Base-by-base conservation (phyloP, 2,113 vertebrate genomes). In the Aspidoscelis tigris region DNA sequence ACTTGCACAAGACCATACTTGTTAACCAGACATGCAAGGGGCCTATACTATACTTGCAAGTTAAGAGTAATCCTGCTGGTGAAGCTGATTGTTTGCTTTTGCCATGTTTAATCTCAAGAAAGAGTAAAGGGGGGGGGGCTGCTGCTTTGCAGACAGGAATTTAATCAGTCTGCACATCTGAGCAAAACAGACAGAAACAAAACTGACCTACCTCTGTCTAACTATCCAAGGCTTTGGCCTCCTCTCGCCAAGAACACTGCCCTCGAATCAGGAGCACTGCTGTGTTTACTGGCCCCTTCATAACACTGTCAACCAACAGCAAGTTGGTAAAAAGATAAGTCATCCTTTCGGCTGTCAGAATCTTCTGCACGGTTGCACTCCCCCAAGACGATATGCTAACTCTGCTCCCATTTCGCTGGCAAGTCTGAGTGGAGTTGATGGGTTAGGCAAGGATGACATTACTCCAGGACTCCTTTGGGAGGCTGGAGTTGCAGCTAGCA, bases 321-420 rank as follows among this genome's bases (percentile, higher is more conserved):
- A 90, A 92, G 81, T 77, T 91, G 90, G 88, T 90, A 91, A 91
- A 87, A 84, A 92, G 90, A 93, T 88, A 91, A 86, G 89, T 90
- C 89, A 87, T 92, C 90, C 89, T 86, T 77, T 82, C 85, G 87
- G 89, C 94, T 93, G 93, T 95, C 93, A 94, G 92, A 90, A 91
- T 92, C 93, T 94, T 95, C 95, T 88, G 93, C 93, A 85, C 92
- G 81, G 86, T 84, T 90, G 92, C 94, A 91, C 92, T 87, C 88
- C 83, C 69, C 89, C 91, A 86, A 41, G 2, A 84, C 80, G 88
- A 94, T 83, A 88, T 90, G 93, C 89, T 86, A 84, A 87, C 89
- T 91, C 89, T 89, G 90, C 93, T 95, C 87, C 92, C 93, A 80
- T 76, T 93, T 90, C 87, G 93, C 90, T 93, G 90, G 90, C 87